Evolutionary conservation across 2,113 vertebrate species (phyloP), one percentile per base, ranked within the genome.

Genomic region (Xiphophorus maculatus): DNA sequence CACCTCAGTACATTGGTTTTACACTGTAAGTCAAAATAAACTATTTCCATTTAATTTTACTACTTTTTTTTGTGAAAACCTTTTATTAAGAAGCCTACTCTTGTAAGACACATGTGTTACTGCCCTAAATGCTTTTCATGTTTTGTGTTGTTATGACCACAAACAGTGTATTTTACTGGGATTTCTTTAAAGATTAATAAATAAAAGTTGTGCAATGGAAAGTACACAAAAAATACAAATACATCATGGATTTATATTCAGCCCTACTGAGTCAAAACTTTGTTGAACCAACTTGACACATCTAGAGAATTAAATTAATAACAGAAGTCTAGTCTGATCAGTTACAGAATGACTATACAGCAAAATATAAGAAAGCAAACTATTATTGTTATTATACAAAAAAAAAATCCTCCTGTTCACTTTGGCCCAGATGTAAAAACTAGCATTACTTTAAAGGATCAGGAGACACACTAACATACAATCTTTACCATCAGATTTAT

Each of bases 401-500:
- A 25, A 51, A 25, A 10, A 9, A 11, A 11, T 54, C 48, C 48
- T 51, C 5, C 9, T 22, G 9, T 9, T n/a, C 7, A 58, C 22
- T 8, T 5, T 6, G 13, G 32, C n/a, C 33, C 60, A 37, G 3
- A 67, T 28, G 32, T 69, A 10, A 71, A 68, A 79, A 42, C 27
- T 1, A 58, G 48, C 5, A 25, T 68, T n/a, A 64, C 27, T 14
- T 15, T 19, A 30, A 60, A 71, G 3, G 66, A 64, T 35, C n/a
- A 68, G 22, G n/a, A 51, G 76, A 70, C 63, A 74, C 60, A 61
- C 63, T 17, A 28, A 44, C 14, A 58, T 58, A 79, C 71, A 73
- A 89, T 90, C 79, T 92, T 92, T 84, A 83, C 89, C 88, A 90
- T 90, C 86, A 86, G 88, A 92, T 95, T 95, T 95, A 95, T 94